Conservation (phyloP, 2,113 vertebrate genomes). For the Chloroceryle aenea region DNA sequence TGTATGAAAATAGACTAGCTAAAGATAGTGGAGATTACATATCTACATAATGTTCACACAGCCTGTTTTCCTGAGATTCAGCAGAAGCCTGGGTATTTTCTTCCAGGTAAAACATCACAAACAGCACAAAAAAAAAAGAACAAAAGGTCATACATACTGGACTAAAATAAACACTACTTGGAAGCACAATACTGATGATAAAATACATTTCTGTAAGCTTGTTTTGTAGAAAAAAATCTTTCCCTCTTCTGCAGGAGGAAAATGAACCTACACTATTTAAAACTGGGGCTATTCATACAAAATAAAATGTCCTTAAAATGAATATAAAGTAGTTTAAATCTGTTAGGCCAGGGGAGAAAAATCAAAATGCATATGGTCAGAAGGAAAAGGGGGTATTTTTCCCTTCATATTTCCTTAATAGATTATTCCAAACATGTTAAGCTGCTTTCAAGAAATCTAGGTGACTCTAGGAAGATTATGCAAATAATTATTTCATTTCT, state of each 20-base stretch:
- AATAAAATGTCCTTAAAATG: neutral
- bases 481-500: slow-evolving; percentile 75
- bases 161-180: neutral
- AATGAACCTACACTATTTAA: neutral
- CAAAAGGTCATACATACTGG: neutral
- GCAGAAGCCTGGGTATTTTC: neutral
- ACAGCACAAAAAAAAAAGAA: neutral
- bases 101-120: neutral
- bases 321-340: neutral
- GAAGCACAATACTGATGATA: neutral
- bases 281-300: neutral
- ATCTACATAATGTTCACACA: neutral
- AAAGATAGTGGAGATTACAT: neutral
- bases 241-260: neutral
- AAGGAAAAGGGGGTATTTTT: neutral
- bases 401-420: slow-evolving; percentile 72
- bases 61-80: neutral
- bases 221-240: neutral
- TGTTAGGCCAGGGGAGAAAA: neutral
- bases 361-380: slow-evolving; percentile 18
- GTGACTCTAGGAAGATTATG: slow-evolving; percentile 79
- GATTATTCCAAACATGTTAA: slow-evolving; percentile 77
- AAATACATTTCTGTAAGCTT: neutral
- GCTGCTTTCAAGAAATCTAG: slow-evolving; percentile 73
- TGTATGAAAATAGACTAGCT: neutral